Base-by-base conservation (phyloP, 2,113 vertebrate species). In the Alexandromys fortis region DNA sequence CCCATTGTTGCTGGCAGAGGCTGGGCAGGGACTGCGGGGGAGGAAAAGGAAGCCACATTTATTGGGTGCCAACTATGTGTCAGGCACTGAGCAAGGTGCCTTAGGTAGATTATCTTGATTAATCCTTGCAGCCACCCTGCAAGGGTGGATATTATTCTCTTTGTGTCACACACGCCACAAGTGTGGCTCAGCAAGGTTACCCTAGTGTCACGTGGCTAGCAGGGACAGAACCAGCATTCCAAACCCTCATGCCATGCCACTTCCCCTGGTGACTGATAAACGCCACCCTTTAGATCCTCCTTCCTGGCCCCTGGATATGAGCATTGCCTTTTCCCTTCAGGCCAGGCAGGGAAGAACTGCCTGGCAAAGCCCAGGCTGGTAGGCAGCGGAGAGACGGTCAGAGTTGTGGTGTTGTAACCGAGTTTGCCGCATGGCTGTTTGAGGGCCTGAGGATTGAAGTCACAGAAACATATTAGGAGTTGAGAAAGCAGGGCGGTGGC, bases 381-480 rank as follows among this genome's bases (percentile, higher is more conserved):
- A 42, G 16, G 28, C 33, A 14, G 14, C 16, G 1, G 70, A 12
- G 14, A 89, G 77, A 45, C 42, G n/a, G 72, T 45, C 63, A 86
- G 86, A 38, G 58, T n/a, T 55, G 45, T 58, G 35, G 70, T 92
- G 89, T 92, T 92, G 95, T 94, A 96, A 97, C 68, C 28, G 83
- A 81, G 63, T 96, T 97, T 97, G 93, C 94, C 89, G 73, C 89
- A 55, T 93, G 89, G 68, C 86, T 96, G 58, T 92, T 94, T 45
- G 92, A 94, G 90, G 91, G 94, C 92, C 91, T 86, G 58, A 77
- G 58, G 86, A 94, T 55, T 35, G 45, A 97, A 86, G 89, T 88
- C 88, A 86, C 94, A 88, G 75, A 98, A 97, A 97, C 47, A 76
- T 86, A 97, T 97, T 95, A 96, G 58, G 89, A 93, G 82, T 96